Evolutionary conservation across 1,140 invertebrate genomes (phyloP).

Genomic region (Atopsyche davidsoni): DNA sequence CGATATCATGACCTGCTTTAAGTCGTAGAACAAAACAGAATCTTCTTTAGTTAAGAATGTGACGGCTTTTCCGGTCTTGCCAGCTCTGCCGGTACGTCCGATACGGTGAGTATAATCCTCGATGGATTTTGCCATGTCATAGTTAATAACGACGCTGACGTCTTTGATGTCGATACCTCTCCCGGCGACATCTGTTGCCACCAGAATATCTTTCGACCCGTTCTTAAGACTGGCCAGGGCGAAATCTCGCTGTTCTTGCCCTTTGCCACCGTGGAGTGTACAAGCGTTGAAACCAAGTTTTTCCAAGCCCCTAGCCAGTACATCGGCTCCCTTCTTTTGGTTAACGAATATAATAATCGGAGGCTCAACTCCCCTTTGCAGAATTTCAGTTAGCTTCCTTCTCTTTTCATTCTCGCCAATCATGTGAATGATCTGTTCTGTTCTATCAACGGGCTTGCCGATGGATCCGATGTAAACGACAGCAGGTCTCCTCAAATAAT

Average conservation of each 20-base stretch:
- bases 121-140: constrained; percentile 99
- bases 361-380: constrained; percentile 83
- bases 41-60: constrained; percentile 98
- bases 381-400: constrained; percentile 80
- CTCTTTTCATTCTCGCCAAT: constrained; percentile 92
- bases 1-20: constrained; percentile 84
- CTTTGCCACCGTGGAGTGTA: constrained; percentile 98
- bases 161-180: constrained; percentile 99
- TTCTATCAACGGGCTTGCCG: constrained; percentile 95
- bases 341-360: constrained; percentile 99
- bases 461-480: constrained; percentile 98
- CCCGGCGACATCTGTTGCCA: constrained; percentile 99
- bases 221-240: constrained; percentile 93
- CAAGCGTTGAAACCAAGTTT: constrained; percentile 96
- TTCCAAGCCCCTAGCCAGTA: constrained; percentile 93
- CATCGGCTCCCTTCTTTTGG: constrained; percentile 99
- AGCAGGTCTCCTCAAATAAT: constrained; percentile 91
- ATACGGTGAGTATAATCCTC: constrained; percentile 99
- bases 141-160: constrained; percentile 97
- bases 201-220: constrained; percentile 94
- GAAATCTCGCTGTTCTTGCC: constrained; percentile 98
- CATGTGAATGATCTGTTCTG: constrained; percentile 97
- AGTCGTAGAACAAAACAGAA: constrained; percentile 90
- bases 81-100: constrained; percentile 96
- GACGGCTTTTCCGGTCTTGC: constrained; percentile 93